phyloP scores from a whole-genome alignment of 2,113 vertebrate genomes.

The Gambusia affinis region DNA sequence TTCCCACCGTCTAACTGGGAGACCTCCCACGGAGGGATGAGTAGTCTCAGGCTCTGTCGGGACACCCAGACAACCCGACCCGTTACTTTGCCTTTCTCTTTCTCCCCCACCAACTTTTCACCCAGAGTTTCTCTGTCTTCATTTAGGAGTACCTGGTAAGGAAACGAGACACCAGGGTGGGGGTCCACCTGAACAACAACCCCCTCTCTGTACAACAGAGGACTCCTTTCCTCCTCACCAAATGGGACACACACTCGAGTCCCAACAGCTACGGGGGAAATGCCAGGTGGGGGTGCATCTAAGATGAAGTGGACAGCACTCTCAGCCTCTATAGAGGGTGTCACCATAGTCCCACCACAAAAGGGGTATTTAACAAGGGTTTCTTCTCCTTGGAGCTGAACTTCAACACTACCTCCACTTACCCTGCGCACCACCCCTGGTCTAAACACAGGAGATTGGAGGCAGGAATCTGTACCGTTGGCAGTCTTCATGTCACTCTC shows the following conservation, averaged over 20 bases:
- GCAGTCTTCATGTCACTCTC: constrained; percentile 52
- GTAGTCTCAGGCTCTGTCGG: constrained; percentile 85
- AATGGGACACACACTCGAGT: constrained; percentile 85
- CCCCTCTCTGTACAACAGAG: constrained; percentile 83
- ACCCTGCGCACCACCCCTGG: constrained; percentile 86
- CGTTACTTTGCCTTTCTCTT: constrained; percentile 60
- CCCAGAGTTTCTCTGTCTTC: constrained; percentile 52
- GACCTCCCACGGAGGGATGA: constrained; percentile 84
- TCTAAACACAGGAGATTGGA: constrained; percentile 76
- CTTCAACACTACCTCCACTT: constrained; percentile 80
- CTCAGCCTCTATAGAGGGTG: constrained; percentile 26
- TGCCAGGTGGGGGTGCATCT: constrained; percentile 82
- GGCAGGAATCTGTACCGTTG: constrained; percentile 28
- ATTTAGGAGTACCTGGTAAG: constrained; percentile 83
- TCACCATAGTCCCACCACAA: constrained; percentile 62
- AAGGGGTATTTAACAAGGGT: constrained; percentile 81
- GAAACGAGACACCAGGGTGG: constrained; percentile 85
- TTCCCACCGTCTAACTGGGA: constrained; percentile 73
- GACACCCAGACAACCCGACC: constrained; percentile 84
- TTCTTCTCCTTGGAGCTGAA: constrained; percentile 84
- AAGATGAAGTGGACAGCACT: constrained; percentile 80
- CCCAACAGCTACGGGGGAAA: constrained; percentile 78
- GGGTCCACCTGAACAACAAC: constrained; percentile 84
- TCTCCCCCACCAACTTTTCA: constrained; percentile 35
- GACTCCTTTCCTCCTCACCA: constrained; percentile 78